Conservation (phyloP, 1,140 invertebrate species). For the Stratiolaelaps scimitus region DNA sequence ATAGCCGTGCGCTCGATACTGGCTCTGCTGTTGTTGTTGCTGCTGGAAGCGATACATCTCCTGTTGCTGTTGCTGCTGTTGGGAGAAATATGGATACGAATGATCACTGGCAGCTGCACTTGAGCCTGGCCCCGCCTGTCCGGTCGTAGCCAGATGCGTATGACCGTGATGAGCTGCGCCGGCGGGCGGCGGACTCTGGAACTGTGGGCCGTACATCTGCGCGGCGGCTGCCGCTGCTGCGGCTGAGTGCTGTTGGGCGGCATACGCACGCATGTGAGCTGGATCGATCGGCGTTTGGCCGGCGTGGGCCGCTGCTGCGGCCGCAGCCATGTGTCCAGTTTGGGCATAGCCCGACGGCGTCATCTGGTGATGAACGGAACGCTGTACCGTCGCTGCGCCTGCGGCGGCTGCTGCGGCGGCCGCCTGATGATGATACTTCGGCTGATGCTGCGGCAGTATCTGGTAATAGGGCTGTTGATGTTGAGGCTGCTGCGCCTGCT, state of each 20-base stretch:
- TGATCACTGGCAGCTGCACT: too few relatives aligned
- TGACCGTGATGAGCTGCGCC: too few relatives aligned
- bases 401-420: slow-evolving; percentile 5
- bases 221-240: slow-evolving; percentile 12
- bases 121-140: too few relatives aligned
- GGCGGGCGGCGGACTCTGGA: slow-evolving; percentile 20
- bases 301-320: background rate
- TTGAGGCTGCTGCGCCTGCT: slow-evolving; percentile 5
- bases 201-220: slow-evolving; percentile 23
- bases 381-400: background rate
- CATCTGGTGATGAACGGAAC: slow-evolving; percentile 10
- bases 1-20: too few relatives aligned
- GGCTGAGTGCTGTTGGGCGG: slow-evolving; percentile 10
- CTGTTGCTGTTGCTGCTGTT: too few relatives aligned
- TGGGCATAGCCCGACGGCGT: background rate
- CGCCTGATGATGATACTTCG: slow-evolving; percentile 3
- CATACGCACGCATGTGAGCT: background rate
- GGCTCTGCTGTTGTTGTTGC: too few relatives aligned
- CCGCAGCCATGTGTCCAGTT: background rate
- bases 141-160: too few relatives aligned
- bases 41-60: too few relatives aligned
- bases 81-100: too few relatives aligned
- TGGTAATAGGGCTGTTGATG: slow-evolving; percentile 10
- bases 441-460: slow-evolving; percentile 6
- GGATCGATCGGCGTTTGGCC: slow-evolving; percentile 12